These are phyloP conservation scores for Brienomyrus brachyistius DNA, from an alignment of 2,113 vertebrate genomes.

Conservation along the genomic window DNA sequence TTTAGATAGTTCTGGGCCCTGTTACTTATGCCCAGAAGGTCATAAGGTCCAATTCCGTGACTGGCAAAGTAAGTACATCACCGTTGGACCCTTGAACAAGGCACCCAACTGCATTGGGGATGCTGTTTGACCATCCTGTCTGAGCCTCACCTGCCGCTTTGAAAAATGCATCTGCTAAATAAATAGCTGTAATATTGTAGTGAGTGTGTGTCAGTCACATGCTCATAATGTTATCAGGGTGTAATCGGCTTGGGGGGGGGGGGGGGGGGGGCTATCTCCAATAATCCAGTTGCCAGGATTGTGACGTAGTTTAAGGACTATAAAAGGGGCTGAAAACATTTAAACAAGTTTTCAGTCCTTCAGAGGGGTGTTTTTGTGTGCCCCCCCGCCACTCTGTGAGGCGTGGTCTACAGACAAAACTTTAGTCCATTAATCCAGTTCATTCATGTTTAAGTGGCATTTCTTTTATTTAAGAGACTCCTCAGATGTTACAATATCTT, in stretches of 20 bases:
- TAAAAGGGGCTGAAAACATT: background rate
- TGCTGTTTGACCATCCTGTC: background rate
- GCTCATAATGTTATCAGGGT: background rate
- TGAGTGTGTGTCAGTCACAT: background rate
- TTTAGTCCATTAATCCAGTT: background rate
- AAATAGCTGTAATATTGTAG: background rate
- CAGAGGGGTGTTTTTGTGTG: background rate
- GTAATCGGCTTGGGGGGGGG: background rate
- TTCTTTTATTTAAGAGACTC: background rate
- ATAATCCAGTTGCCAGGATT: background rate
- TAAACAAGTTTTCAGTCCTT: background rate
- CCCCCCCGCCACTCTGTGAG: too few species aligned
- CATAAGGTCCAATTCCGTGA: background rate
- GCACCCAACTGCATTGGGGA: background rate
- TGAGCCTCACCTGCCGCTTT: background rate
- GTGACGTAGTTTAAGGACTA: background rate
- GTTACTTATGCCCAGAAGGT: background rate
- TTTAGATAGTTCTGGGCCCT: background rate
- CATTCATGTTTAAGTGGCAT: background rate
- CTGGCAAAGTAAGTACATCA: background rate
- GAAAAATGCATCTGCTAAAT: background rate
- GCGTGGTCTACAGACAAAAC: background rate
- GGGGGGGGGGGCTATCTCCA: background rate
- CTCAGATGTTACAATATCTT: constrained; percentile 27
- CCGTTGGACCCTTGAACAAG: background rate